Evolutionary conservation across 2,797 vertebrate species (phyloP).

Genomic region (Anolis apletophallus): DNA sequence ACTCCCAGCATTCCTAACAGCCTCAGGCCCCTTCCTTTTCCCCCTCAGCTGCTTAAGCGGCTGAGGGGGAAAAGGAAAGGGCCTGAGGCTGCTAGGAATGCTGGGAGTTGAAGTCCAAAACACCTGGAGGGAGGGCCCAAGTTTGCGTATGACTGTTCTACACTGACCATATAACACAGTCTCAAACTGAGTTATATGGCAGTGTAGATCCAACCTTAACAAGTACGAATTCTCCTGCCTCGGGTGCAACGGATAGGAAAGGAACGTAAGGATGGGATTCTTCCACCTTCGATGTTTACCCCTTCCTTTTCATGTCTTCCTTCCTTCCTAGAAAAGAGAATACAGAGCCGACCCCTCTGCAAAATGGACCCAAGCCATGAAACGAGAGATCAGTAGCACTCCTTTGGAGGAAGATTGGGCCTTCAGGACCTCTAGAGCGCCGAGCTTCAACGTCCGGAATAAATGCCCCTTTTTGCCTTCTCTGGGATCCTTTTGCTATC

Average conservation of each 20-base stretch:
- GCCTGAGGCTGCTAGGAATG: no score
- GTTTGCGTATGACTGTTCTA: no score
- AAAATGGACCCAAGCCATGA: not conserved
- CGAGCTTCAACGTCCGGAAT: not conserved
- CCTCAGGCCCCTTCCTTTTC: no score
- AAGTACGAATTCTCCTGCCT: no score
- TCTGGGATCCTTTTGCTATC: not conserved
- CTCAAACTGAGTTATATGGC: no score
- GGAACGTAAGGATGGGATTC: not conserved
- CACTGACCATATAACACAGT: no score
- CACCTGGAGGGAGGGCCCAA: no score
- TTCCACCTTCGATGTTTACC: not conserved
- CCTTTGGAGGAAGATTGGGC: not conserved
- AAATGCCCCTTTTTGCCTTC: conserved; percentile 16
- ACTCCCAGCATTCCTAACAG: no score
- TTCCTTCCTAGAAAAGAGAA: conserved; percentile 1
- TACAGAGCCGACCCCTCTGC: not conserved
- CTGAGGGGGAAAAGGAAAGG: no score
- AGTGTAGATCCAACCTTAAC: no score
- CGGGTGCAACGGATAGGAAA: not conserved
- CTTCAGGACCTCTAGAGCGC: rapidly evolving
- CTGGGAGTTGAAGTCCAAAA: no score
- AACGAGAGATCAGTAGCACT: not conserved
- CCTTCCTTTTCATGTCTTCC: not conserved
- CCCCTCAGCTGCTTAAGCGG: no score